A percentile compares a stretch with the other conserved stretches of the same genome.
Evolutionary conservation across 2,797 vertebrate species (phyloP).

Genomic region (Cirrhinus molitorella): DNA sequence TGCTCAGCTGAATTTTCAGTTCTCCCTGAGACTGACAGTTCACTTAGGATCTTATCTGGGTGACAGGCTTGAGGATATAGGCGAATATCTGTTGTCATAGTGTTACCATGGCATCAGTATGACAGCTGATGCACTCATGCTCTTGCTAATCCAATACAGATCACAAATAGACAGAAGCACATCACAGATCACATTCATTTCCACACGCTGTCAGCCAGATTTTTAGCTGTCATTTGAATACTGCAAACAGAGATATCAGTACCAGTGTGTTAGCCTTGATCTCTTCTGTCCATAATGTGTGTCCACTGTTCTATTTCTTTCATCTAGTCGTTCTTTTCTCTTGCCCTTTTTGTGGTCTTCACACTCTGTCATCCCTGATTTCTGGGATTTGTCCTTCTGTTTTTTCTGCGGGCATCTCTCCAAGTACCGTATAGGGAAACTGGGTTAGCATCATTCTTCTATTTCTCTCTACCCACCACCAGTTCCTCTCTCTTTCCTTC

Average conservation of each 20-base stretch:
- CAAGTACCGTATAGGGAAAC: constrained; percentile 19
- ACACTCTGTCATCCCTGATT: constrained; percentile 24
- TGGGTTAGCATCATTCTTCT: constrained; percentile 26
- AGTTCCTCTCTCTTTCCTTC: background rate
- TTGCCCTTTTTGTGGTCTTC: constrained; percentile 4
- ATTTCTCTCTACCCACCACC: background rate
- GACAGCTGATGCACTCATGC: constrained; percentile 17
- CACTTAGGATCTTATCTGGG: constrained; percentile 8
- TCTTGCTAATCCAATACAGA: constrained; percentile 26
- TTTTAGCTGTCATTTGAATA: background rate
- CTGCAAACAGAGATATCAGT: background rate
- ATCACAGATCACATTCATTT: constrained; percentile 30
- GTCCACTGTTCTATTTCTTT: constrained; percentile 2
- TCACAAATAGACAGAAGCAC: constrained; percentile 28
- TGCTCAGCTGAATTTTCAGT: background rate
- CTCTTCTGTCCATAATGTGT: background rate
- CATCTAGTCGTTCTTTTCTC: background rate
- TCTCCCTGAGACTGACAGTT: background rate
- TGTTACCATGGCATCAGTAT: constrained; percentile 22
- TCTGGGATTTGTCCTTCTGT: constrained; percentile 26
- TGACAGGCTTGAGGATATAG: constrained; percentile 14
- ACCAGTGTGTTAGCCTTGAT: background rate
- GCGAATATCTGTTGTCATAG: constrained; percentile 18
- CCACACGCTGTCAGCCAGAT: constrained; percentile 16
- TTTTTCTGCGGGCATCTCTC: constrained; percentile 12